Conservation (phyloP, 2,113 vertebrate genomes). For the Gulo gulo region DNA sequence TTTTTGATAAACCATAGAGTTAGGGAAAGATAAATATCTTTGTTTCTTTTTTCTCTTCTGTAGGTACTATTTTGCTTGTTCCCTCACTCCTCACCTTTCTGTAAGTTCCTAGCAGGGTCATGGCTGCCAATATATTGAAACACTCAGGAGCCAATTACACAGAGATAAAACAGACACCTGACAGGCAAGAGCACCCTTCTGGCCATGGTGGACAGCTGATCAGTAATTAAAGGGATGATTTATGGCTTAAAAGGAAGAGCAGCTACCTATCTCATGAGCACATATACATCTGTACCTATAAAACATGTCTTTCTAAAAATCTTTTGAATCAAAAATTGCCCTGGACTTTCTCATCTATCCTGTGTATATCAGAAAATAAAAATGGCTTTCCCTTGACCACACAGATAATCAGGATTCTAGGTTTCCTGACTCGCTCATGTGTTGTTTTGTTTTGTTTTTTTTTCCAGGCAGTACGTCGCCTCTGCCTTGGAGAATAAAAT, state of each 20-base stretch:
- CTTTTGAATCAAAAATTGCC: background rate
- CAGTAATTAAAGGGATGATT: constrained; percentile 74
- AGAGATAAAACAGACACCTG: constrained; percentile 61
- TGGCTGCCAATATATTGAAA: constrained; percentile 27
- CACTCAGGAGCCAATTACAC: constrained; percentile 25
- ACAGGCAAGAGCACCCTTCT: constrained; percentile 49
- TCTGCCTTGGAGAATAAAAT: constrained; percentile 4
- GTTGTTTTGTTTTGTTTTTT: background rate
- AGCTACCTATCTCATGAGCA: background rate
- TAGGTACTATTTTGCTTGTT: background rate
- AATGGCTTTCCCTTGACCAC: background rate
- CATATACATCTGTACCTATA: background rate
- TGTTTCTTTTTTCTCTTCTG: background rate
- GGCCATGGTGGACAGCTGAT: constrained; percentile 66
- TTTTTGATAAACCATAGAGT: constrained; percentile 40
- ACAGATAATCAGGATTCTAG: background rate
- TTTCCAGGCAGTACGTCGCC: background rate
- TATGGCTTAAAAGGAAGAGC: constrained; percentile 38
- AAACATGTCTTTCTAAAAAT: background rate
- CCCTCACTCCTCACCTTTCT: background rate
- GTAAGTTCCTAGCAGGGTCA: background rate
- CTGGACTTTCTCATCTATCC: background rate
- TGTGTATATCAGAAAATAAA: background rate
- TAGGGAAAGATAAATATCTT: constrained; percentile 51
- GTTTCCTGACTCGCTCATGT: background rate